Percentiles rank a stretch among this genome's conserved stretches.
Evolutionary conservation across 2,113 vertebrate species (phyloP).

Genomic region (Cnemophilus loriae): DNA sequence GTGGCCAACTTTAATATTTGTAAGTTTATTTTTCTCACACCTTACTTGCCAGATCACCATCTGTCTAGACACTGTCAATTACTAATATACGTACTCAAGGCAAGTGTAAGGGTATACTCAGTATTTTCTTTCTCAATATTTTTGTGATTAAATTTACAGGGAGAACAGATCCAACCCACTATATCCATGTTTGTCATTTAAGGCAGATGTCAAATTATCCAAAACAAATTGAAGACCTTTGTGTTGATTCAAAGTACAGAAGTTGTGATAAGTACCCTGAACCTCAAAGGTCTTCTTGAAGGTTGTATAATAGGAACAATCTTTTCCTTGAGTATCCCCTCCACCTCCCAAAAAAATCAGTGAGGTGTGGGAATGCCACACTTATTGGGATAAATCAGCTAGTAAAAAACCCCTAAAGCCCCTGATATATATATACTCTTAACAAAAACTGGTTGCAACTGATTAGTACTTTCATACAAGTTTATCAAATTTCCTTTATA

Average conservation of each 20-base stretch:
- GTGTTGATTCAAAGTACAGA: neutral
- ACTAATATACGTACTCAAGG: neutral
- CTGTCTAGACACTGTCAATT: slow-evolving; percentile 13
- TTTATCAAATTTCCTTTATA: neutral
- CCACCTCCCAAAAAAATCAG: rapidly evolving
- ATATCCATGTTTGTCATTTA: neutral
- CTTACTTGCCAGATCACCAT: neutral
- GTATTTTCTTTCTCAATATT: neutral
- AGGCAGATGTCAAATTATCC: neutral
- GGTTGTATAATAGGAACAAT: neutral
- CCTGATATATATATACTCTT: neutral
- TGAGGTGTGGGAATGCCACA: neutral
- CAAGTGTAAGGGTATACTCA: neutral
- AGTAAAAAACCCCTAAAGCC: neutral
- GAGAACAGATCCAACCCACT: neutral
- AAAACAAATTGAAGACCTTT: neutral
- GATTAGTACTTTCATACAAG: neutral
- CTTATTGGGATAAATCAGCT: neutral
- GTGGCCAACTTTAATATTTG: neutral
- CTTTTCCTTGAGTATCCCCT: neutral
- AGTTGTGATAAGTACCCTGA: neutral
- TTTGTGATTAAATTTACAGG: neutral
- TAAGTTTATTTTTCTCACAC: slow-evolving; percentile 10
- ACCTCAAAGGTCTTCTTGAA: neutral
- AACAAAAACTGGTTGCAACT: neutral